Percentiles rank a stretch among this genome's conserved stretches.
These are phyloP conservation scores for Leucozona laternaria DNA, from an alignment of 2,888 invertebrate genomes.

Conservation along the genomic window DNA sequence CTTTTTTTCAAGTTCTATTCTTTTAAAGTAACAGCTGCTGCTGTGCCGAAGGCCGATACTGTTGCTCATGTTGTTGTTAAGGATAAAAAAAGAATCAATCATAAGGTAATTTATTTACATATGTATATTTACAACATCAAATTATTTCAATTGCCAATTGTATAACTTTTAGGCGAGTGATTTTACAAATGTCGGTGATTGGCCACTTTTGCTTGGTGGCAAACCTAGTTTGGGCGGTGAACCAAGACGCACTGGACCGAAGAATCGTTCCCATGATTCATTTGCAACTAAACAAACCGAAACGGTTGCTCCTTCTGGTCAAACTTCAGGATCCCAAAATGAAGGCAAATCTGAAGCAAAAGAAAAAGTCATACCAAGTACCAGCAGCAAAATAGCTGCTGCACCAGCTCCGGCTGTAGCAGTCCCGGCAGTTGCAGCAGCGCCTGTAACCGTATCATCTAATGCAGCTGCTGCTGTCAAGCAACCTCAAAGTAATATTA, in stretches of 20 bases:
- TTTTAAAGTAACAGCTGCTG: conserved; percentile 75
- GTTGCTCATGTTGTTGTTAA: conserved; percentile 84
- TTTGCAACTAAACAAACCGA: conserved; percentile 41
- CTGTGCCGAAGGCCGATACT: conserved; percentile 78
- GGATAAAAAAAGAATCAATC: conserved; percentile 85
- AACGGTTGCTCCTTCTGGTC: conserved; percentile 27
- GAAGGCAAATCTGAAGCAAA: conserved; percentile 38
- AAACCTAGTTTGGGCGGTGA: conserved; percentile 84
- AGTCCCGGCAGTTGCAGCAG: conserved; percentile 57
- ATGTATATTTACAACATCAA: background rate
- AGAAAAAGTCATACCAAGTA: conserved; percentile 65
- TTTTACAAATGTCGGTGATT: conserved; percentile 94
- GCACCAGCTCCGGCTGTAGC: conserved; percentile 37
- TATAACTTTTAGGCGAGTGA: conserved; percentile 88
- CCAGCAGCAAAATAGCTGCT: conserved; percentile 69
- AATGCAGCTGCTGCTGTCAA: conserved; percentile 71
- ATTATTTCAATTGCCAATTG: background rate
- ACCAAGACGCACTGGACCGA: conserved; percentile 80
- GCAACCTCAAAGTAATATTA: conserved; percentile 32
- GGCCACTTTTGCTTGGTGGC: conserved; percentile 93
- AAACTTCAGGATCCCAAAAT: conserved; percentile 28
- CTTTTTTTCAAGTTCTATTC: conserved; percentile 35
- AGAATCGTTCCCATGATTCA: conserved; percentile 77
- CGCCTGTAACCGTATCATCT: conserved; percentile 60
- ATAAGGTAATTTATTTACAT: conserved; percentile 85